These are phyloP conservation scores for Machaerirhynchus nigripectus DNA, from an alignment of 2,113 vertebrate species.

Conservation along the genomic window DNA sequence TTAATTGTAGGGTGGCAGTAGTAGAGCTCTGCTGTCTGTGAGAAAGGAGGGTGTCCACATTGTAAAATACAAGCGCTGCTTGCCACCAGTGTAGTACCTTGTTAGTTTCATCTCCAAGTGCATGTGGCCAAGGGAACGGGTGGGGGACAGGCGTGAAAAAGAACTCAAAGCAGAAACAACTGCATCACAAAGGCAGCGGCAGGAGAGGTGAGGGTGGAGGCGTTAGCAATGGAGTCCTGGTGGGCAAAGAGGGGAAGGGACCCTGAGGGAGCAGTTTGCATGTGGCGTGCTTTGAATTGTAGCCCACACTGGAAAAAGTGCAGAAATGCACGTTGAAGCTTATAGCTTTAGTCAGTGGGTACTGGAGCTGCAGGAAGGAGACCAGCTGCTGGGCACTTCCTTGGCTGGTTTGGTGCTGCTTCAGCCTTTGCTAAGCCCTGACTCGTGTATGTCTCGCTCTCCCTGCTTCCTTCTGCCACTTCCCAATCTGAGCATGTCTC, in stretches of 20 bases:
- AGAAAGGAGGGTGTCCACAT: background rate
- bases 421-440: background rate
- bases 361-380: background rate
- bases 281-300: background rate
- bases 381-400: background rate
- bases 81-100: background rate
- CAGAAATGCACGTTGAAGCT: background rate
- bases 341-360: background rate
- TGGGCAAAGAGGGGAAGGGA: background rate
- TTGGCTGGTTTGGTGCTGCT: background rate
- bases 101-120: background rate
- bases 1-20: background rate
- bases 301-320: background rate
- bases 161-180: background rate
- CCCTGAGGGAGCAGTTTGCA: background rate
- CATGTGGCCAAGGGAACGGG: background rate
- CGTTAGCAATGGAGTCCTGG: fast-evolving
- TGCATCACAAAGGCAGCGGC: background rate
- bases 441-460: fast-evolving
- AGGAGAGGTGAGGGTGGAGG: background rate
- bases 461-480: background rate
- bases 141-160: fast-evolving
- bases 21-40: background rate
- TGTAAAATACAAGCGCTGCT: background rate
- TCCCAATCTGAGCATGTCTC: background rate